A percentile compares a stretch with the other conserved stretches of the same genome.
phyloP scores from a whole-genome alignment of 2,113 vertebrate species.

The Tamias sibiricus region DNA sequence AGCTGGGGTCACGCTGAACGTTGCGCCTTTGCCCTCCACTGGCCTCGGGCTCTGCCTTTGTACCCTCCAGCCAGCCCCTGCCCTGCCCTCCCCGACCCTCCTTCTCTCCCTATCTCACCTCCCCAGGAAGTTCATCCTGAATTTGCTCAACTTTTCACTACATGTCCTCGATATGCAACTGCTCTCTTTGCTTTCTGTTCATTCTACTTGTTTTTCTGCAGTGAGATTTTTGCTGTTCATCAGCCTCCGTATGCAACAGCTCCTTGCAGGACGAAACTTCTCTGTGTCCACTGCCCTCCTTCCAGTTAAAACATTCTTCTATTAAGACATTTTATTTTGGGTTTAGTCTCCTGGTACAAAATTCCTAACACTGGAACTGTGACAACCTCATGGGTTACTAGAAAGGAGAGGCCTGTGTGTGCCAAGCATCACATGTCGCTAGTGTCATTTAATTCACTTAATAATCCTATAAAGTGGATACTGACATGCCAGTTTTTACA shows the following conservation, averaged over 20 bases:
- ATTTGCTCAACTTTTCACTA: background rate
- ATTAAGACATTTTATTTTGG: background rate
- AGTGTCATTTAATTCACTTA: background rate
- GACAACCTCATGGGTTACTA: background rate
- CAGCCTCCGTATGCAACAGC: background rate
- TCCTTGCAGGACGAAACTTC: background rate
- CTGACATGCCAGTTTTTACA: constrained; percentile 7
- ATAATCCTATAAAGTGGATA: background rate
- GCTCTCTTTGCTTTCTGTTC: background rate
- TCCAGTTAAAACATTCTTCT: background rate
- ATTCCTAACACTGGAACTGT: background rate
- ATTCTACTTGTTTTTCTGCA: background rate
- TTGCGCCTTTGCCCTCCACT: background rate
- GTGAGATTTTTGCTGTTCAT: background rate
- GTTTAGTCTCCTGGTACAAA: background rate
- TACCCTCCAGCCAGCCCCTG: accelerated
- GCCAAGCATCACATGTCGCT: background rate
- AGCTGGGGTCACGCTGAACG: background rate
- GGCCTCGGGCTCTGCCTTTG: background rate
- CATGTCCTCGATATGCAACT: background rate
- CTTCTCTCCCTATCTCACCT: background rate
- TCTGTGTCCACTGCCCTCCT: background rate
- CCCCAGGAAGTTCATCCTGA: background rate
- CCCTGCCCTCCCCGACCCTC: background rate
- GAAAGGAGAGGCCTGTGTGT: background rate